Evolutionary conservation across 1,140 invertebrate species (phyloP), one percentile per base, ranked within the genome.

Genomic region (Thereuonema tuberculata): DNA sequence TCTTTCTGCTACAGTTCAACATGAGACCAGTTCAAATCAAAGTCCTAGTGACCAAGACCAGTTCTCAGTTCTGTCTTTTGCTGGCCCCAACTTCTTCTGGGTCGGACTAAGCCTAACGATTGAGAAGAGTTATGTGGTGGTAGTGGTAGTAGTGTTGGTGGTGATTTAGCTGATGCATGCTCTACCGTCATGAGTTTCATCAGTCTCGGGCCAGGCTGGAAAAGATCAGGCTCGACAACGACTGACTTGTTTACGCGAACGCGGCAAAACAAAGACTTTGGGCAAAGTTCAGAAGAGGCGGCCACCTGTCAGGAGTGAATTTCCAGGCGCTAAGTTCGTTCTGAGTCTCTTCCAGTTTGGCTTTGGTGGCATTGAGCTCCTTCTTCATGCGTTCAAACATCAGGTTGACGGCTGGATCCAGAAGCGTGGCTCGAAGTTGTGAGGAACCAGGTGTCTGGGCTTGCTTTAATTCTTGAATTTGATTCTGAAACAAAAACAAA

Each of bases 241-340:
- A n/a, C n/a, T n/a, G n/a, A n/a, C n/a, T n/a, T n/a, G n/a, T n/a
- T n/a, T n/a, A n/a, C n/a, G n/a, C n/a, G n/a, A n/a, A 12, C 21
- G 24, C 49, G 23, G 49, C 9, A 52, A 52, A 52, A 21, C 49
- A 52, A 52, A 52, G 49, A 21, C 14, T 52, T 9, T 52, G 49
- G 49, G 49, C 49, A 52, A 52, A 52, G 49, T 52, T 52, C 49
- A 52, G 49, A 52, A 52, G 49, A 12, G 9, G 49, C 9, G 9
- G 49, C 49, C 73, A 86, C 84, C 91, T 96, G 75, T 98, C 94
- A 28, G 94, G 91, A 21, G 93, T 98, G 71, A 98, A 98, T 75
- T 98, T 98, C 94, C 94, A 98, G 1, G 94, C 94, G 61, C 87
- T 89, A 25, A 98, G 77, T 81, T 98, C 94, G 76, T 94, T 96